Percentiles rank a stretch among this genome's conserved stretches.
These are phyloP conservation scores for Lasioglossum figueresi DNA, from an alignment of 2,888 invertebrate genomes.

Conservation along the genomic window DNA sequence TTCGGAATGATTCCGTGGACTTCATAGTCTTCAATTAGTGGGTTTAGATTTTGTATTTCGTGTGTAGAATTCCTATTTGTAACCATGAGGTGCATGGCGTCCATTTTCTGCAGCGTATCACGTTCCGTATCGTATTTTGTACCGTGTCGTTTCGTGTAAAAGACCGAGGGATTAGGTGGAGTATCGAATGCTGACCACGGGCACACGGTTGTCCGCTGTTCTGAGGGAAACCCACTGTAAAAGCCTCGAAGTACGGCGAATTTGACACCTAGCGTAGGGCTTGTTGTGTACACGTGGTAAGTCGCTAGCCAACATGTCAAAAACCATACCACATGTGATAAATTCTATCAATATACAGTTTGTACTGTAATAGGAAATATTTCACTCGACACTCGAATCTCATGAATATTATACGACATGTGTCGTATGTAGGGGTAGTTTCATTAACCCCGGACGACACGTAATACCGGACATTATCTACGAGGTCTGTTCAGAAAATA, in stretches of 20 bases:
- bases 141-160: neutral
- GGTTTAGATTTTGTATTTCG: neutral
- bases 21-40: neutral
- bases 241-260: neutral
- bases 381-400: too few species aligned
- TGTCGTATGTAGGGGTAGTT: too few species aligned
- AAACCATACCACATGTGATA: neutral
- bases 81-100: neutral
- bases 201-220: neutral
- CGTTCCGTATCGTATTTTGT: conserved; percentile 10
- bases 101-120: neutral
- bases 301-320: neutral
- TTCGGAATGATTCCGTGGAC: neutral
- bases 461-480: too few species aligned
- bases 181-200: conserved; percentile 11
- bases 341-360: neutral
- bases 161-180: neutral
- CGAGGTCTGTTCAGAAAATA: too few species aligned
- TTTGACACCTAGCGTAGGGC: neutral
- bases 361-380: neutral
- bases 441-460: too few species aligned
- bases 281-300: neutral
- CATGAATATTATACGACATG: too few species aligned
- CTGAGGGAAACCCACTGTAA: neutral
- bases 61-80: neutral